Conservation (phyloP, 1,140 invertebrate genomes). For the Fopius arisanus region DNA sequence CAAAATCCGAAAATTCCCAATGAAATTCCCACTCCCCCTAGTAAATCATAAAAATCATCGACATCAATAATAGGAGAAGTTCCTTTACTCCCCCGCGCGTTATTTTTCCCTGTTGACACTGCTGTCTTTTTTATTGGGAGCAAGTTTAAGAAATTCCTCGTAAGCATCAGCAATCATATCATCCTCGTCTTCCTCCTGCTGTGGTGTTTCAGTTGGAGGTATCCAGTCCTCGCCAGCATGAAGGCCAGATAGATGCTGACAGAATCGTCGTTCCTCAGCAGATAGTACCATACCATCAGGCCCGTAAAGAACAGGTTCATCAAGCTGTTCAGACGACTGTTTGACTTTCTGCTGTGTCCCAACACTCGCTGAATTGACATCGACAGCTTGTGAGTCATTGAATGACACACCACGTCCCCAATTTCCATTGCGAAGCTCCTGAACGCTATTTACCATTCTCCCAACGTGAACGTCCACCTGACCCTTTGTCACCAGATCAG, state of each 20-base stretch:
- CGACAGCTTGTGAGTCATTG: constrained; percentile 34
- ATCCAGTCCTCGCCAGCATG: constrained; percentile 42
- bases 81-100: neutral
- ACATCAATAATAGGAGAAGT: neutral
- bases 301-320: constrained; percentile 59
- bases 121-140: constrained; percentile 36
- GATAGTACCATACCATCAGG: constrained; percentile 60
- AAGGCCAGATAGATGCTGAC: constrained; percentile 44
- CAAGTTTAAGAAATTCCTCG: constrained; percentile 55
- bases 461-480: constrained; percentile 51
- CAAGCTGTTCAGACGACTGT: constrained; percentile 29
- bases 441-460: constrained; percentile 57
- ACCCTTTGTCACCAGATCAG: constrained; percentile 55
- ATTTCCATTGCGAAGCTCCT: constrained; percentile 54
- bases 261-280: constrained; percentile 58
- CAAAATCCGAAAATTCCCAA: too few relatives aligned
- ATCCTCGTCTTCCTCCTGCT: constrained; percentile 50
- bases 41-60: neutral
- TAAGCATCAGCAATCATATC: constrained; percentile 53
- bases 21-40: neutral
- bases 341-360: constrained; percentile 13
- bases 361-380: constrained; percentile 34
- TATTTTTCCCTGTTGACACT: constrained; percentile 28
- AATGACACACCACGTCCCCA: constrained; percentile 51
- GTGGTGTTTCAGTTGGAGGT: neutral